These are phyloP conservation scores for Sebastiscus albofasciatus DNA, from an alignment of 2,797 vertebrate species.

Conservation along the genomic window DNA sequence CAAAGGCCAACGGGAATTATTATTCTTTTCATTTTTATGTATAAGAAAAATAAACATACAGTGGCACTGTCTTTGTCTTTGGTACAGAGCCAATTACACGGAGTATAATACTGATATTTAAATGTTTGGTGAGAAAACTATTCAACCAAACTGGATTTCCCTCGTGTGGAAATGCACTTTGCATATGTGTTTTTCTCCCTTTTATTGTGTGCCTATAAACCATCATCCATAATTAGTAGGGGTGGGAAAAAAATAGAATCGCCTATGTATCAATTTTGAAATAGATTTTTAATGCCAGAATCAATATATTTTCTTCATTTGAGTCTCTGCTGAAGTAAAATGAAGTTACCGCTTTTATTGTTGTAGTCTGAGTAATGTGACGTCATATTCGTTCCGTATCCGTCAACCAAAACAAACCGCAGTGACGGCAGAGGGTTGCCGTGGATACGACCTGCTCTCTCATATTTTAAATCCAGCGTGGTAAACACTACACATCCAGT, in stretches of 20 bases:
- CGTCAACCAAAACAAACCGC: too few relatives aligned
- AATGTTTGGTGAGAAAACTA: conserved; percentile 10
- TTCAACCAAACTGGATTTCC: conserved; percentile 4
- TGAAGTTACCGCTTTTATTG: too few relatives aligned
- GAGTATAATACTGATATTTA: conserved; percentile 5
- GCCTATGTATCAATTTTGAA: too few relatives aligned
- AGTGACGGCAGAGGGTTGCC: rapidly evolving
- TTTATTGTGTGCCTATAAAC: neutral
- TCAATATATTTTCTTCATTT: too few relatives aligned
- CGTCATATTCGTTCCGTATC: too few relatives aligned
- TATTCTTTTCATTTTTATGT: conserved; percentile 55
- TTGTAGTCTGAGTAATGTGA: too few relatives aligned
- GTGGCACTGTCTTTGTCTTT: conserved; percentile 7
- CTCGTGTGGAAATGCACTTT: neutral
- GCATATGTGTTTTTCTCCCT: neutral
- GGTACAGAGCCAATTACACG: neutral
- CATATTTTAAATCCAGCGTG: too few relatives aligned
- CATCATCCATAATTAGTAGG: neutral
- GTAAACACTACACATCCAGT: too few relatives aligned
- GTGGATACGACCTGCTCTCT: too few relatives aligned
- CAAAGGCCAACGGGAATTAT: conserved; percentile 36
- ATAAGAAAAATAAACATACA: conserved; percentile 35
- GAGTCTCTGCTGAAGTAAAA: too few relatives aligned
- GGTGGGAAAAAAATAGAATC: too few relatives aligned
- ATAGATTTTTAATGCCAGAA: too few relatives aligned